These are phyloP conservation scores for Gymnodraco acuticeps DNA, from an alignment of 2,797 vertebrate species.

Conservation along the genomic window DNA sequence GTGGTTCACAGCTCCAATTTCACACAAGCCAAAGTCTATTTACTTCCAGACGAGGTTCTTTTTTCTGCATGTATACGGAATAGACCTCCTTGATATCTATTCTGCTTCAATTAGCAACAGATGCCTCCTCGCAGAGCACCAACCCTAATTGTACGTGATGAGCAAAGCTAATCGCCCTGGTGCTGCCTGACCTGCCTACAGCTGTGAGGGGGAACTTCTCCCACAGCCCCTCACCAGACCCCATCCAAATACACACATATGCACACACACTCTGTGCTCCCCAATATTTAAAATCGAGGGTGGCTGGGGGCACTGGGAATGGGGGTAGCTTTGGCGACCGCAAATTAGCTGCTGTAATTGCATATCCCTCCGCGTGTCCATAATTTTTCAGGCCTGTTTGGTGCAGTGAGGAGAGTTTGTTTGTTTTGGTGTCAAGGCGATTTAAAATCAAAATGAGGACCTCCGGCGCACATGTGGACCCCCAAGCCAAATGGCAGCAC, in stretches of 20 bases:
- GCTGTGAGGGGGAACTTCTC: constrained; percentile 75
- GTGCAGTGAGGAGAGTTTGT: constrained; percentile 80
- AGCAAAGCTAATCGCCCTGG: constrained; percentile 83
- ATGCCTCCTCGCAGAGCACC: constrained; percentile 77
- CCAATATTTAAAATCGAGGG: constrained; percentile 71
- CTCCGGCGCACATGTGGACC: constrained; percentile 79
- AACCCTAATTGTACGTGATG: constrained; percentile 86
- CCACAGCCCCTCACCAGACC: constrained; percentile 59
- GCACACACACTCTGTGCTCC: constrained; percentile 41
- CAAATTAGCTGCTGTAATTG: constrained; percentile 86
- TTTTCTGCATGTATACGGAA: constrained; percentile 60
- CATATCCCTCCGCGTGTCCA: constrained; percentile 73
- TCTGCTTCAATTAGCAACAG: constrained; percentile 85
- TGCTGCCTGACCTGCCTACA: constrained; percentile 79
- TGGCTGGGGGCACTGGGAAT: constrained; percentile 60
- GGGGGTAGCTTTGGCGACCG: constrained; percentile 72
- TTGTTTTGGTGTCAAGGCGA: constrained; percentile 86
- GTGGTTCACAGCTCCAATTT: constrained; percentile 84
- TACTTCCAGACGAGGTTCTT: constrained; percentile 74
- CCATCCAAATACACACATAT: constrained; percentile 47
- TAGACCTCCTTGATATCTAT: constrained; percentile 76
- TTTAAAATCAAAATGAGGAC: constrained; percentile 85
- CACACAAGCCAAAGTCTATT: constrained; percentile 85
- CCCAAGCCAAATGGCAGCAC: constrained; percentile 75
- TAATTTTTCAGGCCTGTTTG: constrained; percentile 82